Conservation (phyloP, 92 coral and sea anemone species). For the Montipora capitata region DNA sequence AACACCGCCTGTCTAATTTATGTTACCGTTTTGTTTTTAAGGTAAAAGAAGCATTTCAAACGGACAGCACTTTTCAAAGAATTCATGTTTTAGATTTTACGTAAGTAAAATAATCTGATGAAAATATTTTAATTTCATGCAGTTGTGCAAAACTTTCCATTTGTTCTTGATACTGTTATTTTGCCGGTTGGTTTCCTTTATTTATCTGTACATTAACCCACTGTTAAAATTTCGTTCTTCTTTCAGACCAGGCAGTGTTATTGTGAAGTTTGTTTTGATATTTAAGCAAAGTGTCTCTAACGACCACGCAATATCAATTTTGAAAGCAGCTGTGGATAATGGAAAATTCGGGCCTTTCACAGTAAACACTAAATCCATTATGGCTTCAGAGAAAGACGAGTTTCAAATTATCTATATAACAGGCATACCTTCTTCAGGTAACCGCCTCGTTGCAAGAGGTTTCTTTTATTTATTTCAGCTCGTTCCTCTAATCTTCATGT, state of each 20-base stretch:
- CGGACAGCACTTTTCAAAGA: no score
- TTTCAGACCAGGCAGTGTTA: slow-evolving; percentile 4
- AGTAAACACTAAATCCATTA: not conserved
- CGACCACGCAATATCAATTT: not conserved
- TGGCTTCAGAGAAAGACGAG: not conserved
- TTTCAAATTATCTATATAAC: not conserved
- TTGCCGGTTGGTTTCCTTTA: not conserved
- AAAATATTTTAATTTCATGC: not conserved
- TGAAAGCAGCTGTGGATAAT: not conserved
- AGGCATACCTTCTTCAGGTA: not conserved
- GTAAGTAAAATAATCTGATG: no score
- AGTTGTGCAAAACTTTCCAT: not conserved
- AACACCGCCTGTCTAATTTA: no score
- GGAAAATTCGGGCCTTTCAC: not conserved
- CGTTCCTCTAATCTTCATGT: no score
- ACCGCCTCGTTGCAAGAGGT: not conserved
- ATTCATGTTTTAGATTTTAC: no score
- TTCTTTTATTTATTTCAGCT: no score
- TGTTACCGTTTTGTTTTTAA: no score
- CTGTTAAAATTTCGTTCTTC: not conserved
- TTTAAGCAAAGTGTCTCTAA: not conserved
- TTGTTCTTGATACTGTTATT: no score
- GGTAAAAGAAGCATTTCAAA: no score
- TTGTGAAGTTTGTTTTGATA: not conserved
- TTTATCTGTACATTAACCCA: not conserved